These are phyloP conservation scores for Lasiurus cinereus DNA, from an alignment of 2,113 vertebrate genomes.

Conservation along the genomic window DNA sequence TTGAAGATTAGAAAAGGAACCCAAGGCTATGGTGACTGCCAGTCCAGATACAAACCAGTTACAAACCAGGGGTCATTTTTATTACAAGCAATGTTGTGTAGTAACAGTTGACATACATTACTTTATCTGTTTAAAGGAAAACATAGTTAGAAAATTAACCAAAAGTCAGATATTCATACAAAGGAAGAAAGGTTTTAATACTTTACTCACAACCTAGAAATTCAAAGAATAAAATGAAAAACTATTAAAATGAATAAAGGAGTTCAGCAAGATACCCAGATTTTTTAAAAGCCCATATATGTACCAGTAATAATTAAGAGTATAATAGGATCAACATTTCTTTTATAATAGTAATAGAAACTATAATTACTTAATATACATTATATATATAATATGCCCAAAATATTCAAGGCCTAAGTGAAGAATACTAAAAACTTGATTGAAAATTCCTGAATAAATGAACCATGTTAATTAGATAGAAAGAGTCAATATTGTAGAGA, in stretches of 20 bases:
- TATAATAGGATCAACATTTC: not conserved
- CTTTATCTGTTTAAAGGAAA: conserved; percentile 18
- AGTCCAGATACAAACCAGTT: conserved; percentile 30
- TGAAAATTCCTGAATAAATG: not conserved
- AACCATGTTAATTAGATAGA: not conserved
- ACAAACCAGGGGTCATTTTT: not conserved
- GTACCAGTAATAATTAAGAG: not conserved
- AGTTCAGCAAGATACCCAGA: not conserved
- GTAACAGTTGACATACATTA: not conserved
- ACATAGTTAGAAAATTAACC: conserved; percentile 8
- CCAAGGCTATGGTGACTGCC: not conserved
- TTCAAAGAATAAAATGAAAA: conserved; percentile 41
- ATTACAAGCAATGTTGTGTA: conserved; percentile 19
- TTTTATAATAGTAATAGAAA: conserved; percentile 8
- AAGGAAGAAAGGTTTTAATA: not conserved
- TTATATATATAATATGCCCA: not conserved
- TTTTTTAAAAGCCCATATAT: not conserved
- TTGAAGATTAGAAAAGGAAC: not conserved
- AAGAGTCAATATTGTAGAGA: not conserved
- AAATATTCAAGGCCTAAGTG: not conserved
- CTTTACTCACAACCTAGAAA: not conserved
- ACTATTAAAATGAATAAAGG: not conserved
- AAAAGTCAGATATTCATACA: not conserved
- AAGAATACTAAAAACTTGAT: not conserved
- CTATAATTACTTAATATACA: not conserved